Evolutionary conservation across 2,888 invertebrate species (phyloP).

Genomic region (Phyto melanocephala): DNA sequence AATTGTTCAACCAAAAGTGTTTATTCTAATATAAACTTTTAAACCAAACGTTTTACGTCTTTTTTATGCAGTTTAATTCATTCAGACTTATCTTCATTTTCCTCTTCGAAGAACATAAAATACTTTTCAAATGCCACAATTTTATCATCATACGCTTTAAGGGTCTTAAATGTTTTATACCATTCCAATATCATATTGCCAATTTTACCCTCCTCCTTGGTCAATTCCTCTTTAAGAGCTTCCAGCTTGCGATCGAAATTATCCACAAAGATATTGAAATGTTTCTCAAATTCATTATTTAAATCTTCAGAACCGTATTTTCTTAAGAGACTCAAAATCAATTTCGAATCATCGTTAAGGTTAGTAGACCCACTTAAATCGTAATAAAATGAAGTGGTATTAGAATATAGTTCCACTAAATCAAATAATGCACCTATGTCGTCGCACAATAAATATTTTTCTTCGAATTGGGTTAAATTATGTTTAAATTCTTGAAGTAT

Average conservation of each 20-base stretch:
- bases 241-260: constrained; percentile 37
- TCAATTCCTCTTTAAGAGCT: neutral
- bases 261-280: constrained; percentile 41
- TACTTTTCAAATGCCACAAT: constrained; percentile 28
- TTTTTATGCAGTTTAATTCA: too few species aligned
- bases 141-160: constrained; percentile 33
- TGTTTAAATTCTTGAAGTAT: constrained; percentile 20
- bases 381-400: constrained; percentile 54
- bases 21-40: too few species aligned
- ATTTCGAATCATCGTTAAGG: constrained; percentile 21
- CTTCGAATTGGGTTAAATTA: constrained; percentile 54
- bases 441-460: constrained; percentile 16
- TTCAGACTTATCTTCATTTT: neutral
- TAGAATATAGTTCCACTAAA: constrained; percentile 53
- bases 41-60: too few species aligned
- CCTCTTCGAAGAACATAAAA: constrained; percentile 21
- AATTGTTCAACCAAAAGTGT: too few species aligned
- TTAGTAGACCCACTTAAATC: neutral
- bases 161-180: constrained; percentile 19
- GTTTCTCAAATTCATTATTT: constrained; percentile 51
- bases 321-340: constrained; percentile 2
- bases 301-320: constrained; percentile 58
- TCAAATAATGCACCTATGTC: constrained; percentile 46
- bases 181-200: constrained; percentile 15
- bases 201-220: neutral